Evolutionary conservation across 2,888 invertebrate genomes (phyloP).

Genomic region (Pedicia rivosa): DNA sequence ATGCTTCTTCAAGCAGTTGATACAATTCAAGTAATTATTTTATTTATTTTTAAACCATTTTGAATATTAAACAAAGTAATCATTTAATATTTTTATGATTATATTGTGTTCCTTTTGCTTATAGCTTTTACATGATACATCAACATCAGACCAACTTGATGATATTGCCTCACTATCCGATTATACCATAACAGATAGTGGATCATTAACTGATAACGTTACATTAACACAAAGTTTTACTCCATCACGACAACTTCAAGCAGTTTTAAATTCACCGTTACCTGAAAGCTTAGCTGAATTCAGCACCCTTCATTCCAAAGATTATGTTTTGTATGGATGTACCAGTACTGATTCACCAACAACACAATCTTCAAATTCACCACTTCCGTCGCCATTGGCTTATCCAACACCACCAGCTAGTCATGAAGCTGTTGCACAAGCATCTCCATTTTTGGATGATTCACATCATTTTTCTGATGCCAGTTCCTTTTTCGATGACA

Average conservation of each 20-base stretch:
- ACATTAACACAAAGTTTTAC: constrained; percentile 10
- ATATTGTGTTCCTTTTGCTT: neutral
- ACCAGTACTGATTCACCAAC: constrained; percentile 25
- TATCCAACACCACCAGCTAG: constrained; percentile 82
- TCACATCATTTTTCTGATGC: constrained; percentile 25
- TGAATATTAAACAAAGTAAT: neutral
- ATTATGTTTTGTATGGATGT: constrained; percentile 29
- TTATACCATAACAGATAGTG: constrained; percentile 36
- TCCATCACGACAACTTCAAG: constrained; percentile 39
- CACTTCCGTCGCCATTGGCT: constrained; percentile 51
- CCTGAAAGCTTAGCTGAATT: constrained; percentile 71
- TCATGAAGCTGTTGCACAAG: constrained; percentile 48
- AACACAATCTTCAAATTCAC: constrained; percentile 37
- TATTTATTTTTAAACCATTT: neutral
- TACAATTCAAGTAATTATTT: constrained; percentile 34
- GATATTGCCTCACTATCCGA: constrained; percentile 45
- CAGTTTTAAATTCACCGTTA: constrained; percentile 58
- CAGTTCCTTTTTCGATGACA: constrained; percentile 28
- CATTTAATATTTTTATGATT: neutral
- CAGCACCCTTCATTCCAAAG: constrained; percentile 55
- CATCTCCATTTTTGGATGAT: constrained; percentile 31
- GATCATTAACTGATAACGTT: constrained; percentile 8
- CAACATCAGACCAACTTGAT: constrained; percentile 44
- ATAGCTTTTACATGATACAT: constrained; percentile 41
- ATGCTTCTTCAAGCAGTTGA: constrained; percentile 50